Evolutionary conservation across 2,888 invertebrate species (phyloP).

Genomic region (Diadromus collaris): DNA sequence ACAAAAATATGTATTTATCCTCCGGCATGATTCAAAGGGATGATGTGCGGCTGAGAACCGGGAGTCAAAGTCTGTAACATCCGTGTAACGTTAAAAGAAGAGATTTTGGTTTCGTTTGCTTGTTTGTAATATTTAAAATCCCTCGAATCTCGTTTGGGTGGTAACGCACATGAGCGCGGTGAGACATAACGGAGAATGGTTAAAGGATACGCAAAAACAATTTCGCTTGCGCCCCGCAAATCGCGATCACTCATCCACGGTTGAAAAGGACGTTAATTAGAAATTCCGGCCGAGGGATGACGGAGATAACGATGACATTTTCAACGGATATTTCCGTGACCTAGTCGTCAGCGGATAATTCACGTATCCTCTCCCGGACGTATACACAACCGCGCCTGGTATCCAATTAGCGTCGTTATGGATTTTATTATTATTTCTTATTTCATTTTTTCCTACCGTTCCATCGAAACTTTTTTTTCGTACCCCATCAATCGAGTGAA

Average conservation of each 20-base stretch:
- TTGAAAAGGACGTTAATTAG: conserved; percentile 61
- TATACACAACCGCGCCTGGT: conserved; percentile 51
- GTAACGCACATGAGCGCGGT: background rate
- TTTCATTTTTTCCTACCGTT: conserved; percentile 1
- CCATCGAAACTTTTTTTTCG: conserved; percentile 33
- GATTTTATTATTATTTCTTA: conserved; percentile 63
- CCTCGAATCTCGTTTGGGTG: background rate
- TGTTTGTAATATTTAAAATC: background rate
- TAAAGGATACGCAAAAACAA: conserved; percentile 33
- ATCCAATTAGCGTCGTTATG: conserved; percentile 72
- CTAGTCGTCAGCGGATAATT: conserved; percentile 61
- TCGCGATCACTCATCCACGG: conserved; percentile 54
- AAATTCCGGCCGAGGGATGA: conserved; percentile 58
- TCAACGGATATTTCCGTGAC: conserved; percentile 61
- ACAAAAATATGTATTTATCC: background rate
- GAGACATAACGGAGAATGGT: conserved; percentile 14
- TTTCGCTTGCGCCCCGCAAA: conserved; percentile 42
- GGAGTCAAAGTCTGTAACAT: background rate
- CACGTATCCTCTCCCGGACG: conserved; percentile 31
- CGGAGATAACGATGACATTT: conserved; percentile 61
- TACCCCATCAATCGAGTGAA: conserved; percentile 65
- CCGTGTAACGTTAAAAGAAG: background rate
- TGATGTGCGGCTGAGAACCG: background rate
- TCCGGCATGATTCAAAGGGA: background rate
- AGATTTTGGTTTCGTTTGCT: background rate